These are phyloP conservation scores for Synchiropus splendidus DNA, from an alignment of 2,113 vertebrate genomes.

Conservation along the genomic window DNA sequence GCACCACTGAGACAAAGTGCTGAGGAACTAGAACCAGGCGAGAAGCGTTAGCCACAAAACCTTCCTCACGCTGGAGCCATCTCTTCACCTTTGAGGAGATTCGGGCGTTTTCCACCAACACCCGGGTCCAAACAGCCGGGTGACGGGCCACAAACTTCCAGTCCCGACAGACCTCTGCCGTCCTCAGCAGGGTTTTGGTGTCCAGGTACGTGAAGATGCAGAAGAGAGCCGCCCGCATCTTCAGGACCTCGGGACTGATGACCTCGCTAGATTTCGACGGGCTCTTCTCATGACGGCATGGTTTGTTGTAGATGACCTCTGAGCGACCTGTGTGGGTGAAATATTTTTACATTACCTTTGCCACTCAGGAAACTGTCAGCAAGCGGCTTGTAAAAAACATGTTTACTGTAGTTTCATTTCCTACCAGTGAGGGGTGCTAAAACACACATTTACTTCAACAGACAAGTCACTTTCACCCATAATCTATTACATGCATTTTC, in stretches of 20 bases:
- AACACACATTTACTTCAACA: background rate
- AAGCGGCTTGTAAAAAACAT: too few relatives aligned
- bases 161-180: slow-evolving; percentile 87
- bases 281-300: slow-evolving; percentile 75
- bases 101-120: slow-evolving; percentile 90
- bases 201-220: slow-evolving; percentile 99
- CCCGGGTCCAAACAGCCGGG: slow-evolving; percentile 90
- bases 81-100: slow-evolving; percentile 80
- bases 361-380: too few relatives aligned
- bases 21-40: slow-evolving; percentile 73
- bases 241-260: slow-evolving; percentile 94
- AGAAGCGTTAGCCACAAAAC: background rate
- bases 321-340: slow-evolving; percentile 46
- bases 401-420: too few relatives aligned
- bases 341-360: background rate
- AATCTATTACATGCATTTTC: background rate
- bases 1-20: slow-evolving; percentile 95
- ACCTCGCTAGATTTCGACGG: slow-evolving; percentile 85
- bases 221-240: slow-evolving; percentile 93
- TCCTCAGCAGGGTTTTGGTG: slow-evolving; percentile 84
- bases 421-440: background rate
- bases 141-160: slow-evolving; percentile 96
- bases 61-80: background rate
- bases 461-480: background rate
- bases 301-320: slow-evolving; percentile 56